Conservation (phyloP, 35 echinoderm and acorn worm genomes). For the Apostichopus californicus region DNA sequence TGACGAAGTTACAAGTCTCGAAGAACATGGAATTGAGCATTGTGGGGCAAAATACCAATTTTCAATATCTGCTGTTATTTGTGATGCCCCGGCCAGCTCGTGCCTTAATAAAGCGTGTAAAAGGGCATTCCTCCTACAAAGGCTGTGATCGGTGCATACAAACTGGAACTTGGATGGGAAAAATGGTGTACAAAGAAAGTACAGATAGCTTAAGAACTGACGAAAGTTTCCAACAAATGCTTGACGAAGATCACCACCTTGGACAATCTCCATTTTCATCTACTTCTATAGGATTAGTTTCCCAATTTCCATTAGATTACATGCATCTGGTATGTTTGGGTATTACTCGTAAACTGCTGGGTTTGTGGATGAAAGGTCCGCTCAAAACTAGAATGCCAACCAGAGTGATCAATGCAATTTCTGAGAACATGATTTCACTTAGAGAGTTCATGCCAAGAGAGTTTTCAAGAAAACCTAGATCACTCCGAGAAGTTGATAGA, state of each 20-base stretch:
- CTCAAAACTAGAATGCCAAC: background rate
- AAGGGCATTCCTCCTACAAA: constrained; percentile 47
- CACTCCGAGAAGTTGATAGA: too few species aligned
- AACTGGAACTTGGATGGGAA: background rate
- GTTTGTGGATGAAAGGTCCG: constrained; percentile 60
- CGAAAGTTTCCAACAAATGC: background rate
- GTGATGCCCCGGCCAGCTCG: too few species aligned
- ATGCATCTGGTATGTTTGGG: too few species aligned
- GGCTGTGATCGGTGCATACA: constrained; percentile 53
- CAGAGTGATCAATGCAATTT: background rate
- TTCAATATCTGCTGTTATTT: too few species aligned
- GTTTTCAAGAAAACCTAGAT: constrained; percentile 79
- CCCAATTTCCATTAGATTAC: too few species aligned
- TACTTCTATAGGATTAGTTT: too few species aligned
- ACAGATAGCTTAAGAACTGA: constrained; percentile 25
- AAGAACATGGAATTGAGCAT: too few species aligned
- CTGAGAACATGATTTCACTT: constrained; percentile 5
- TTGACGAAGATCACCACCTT: constrained; percentile 49
- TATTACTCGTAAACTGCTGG: too few species aligned
- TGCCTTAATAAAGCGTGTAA: too few species aligned
- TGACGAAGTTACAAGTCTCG: too few species aligned
- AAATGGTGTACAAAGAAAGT: background rate
- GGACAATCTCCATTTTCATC: too few species aligned
- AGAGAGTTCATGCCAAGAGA: constrained; percentile 24
- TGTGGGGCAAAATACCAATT: too few species aligned